Evolutionary conservation across 92 coral and sea anemone genomes (phyloP).

Genomic region (Epizoanthus ramosus): DNA sequence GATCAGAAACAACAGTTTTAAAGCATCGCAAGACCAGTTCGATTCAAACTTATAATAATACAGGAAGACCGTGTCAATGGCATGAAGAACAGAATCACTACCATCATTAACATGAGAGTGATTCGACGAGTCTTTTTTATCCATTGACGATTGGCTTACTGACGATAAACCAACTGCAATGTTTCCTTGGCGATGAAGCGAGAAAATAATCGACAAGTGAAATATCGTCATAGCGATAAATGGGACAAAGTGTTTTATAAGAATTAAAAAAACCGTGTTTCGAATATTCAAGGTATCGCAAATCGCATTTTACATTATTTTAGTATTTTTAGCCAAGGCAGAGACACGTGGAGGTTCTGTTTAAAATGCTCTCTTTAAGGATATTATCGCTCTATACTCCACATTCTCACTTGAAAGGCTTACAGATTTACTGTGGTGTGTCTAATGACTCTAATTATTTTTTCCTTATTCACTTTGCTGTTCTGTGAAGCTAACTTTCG

Average conservation of each 20-base stretch:
- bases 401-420: too few relatives aligned
- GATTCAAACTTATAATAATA: neutral
- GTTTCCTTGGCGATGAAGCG: neutral
- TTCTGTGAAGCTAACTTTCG: too few relatives aligned
- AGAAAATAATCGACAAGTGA: neutral
- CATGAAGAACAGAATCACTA: neutral
- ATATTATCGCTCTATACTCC: too few relatives aligned
- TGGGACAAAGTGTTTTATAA: neutral
- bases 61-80: conserved; percentile 5
- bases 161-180: neutral
- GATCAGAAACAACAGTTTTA: neutral
- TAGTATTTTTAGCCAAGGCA: too few relatives aligned
- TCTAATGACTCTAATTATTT: too few relatives aligned
- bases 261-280: too few relatives aligned
- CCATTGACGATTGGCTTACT: neutral
- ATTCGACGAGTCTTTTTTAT: neutral
- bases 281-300: too few relatives aligned
- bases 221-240: neutral
- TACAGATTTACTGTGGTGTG: too few relatives aligned
- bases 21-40: conserved; percentile 1
- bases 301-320: too few relatives aligned
- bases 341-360: too few relatives aligned
- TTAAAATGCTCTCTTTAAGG: too few relatives aligned
- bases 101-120: neutral
- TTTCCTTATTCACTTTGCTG: too few relatives aligned